Conservation (phyloP, 2,113 vertebrate genomes). For the Atrichornis clamosus region DNA sequence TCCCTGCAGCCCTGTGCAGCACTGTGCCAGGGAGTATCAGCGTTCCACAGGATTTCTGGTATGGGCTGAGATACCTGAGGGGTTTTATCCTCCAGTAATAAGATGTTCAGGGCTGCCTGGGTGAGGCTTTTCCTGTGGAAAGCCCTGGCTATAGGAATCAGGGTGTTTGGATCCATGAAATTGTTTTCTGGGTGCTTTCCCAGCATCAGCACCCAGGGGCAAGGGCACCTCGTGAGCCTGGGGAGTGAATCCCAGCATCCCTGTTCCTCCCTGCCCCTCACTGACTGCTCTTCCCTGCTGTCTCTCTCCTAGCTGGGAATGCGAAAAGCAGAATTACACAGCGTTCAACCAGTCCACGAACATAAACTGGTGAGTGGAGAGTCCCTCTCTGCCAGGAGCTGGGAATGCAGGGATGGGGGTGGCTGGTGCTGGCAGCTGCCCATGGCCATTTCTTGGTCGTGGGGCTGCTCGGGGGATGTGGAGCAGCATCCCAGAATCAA, state of each 20-base stretch:
- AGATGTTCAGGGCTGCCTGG: neutral
- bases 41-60: fast-evolving
- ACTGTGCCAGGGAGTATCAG: neutral
- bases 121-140: neutral
- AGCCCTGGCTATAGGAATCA: neutral
- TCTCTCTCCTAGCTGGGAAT: slow-evolving; percentile 72
- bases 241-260: neutral
- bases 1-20: neutral
- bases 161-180: neutral
- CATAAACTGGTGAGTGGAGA: slow-evolving; percentile 75
- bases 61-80: fast-evolving
- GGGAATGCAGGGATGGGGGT: neutral
- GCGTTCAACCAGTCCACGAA: slow-evolving; percentile 63
- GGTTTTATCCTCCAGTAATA: neutral
- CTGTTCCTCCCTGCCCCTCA: fast-evolving
- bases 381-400: fast-evolving
- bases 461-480: fast-evolving
- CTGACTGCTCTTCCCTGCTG: neutral
- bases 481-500: neutral
- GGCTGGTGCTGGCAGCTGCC: neutral
- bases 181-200: fast-evolving
- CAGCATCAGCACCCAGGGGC: fast-evolving
- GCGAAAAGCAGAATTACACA: slow-evolving; percentile 72
- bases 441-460: fast-evolving
- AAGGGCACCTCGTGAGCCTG: fast-evolving